Conservation (phyloP, 2,888 invertebrate genomes). For the Tyria jacobaeae region DNA sequence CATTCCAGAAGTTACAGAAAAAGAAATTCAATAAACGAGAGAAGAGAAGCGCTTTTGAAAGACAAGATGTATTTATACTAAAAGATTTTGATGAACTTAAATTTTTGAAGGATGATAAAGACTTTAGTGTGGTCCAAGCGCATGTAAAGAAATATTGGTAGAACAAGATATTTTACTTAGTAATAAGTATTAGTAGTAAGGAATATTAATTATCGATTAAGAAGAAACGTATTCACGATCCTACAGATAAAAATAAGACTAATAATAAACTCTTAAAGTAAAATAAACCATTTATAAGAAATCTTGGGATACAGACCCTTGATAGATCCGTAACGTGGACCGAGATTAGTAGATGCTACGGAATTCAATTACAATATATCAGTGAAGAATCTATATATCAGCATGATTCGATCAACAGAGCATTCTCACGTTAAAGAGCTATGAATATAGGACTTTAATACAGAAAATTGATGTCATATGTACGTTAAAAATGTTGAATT, state of each 20-base stretch:
- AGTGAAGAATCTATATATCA: too few relatives aligned
- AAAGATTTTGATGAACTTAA: slow-evolving; percentile 74
- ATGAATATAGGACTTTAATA: too few relatives aligned
- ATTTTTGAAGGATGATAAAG: slow-evolving; percentile 62
- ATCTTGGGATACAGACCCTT: neutral
- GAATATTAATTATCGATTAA: neutral
- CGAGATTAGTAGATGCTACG: too few relatives aligned
- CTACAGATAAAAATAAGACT: neutral
- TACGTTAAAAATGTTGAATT: too few relatives aligned
- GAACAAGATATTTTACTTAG: neutral
- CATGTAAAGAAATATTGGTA: slow-evolving; percentile 73
- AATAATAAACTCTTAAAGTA: neutral
- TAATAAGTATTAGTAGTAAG: neutral
- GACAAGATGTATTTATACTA: slow-evolving; percentile 63
- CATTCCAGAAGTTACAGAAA: slow-evolving; percentile 66
- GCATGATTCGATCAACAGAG: too few relatives aligned
- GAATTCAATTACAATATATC: too few relatives aligned
- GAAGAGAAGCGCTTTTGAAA: slow-evolving; percentile 52
- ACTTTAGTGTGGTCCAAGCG: slow-evolving; percentile 55
- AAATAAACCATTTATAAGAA: neutral
- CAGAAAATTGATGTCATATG: too few relatives aligned
- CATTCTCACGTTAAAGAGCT: too few relatives aligned
- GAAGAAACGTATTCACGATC: neutral
- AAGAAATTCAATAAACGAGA: slow-evolving; percentile 51
- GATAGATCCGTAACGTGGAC: neutral